Evolutionary conservation across 2,797 vertebrate genomes (phyloP), one percentile per base, ranked within the genome.

Genomic region (Pampus argenteus): DNA sequence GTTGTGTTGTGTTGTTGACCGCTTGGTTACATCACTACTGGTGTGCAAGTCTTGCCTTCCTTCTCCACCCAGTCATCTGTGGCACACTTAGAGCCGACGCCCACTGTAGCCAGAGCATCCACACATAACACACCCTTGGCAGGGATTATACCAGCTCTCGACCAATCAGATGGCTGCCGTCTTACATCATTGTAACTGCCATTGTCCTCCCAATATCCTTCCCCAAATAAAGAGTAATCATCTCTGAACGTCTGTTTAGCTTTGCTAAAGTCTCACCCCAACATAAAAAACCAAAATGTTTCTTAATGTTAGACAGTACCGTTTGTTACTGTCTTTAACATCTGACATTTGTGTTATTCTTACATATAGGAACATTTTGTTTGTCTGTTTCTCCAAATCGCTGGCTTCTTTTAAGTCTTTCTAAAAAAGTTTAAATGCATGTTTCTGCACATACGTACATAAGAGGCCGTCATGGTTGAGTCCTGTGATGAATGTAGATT

Each of bases 171-270:
- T 7, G 9, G 28, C 40, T 0, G 22, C 40, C 22, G 1, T 13
- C 59, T 94, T 93, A 57, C 88, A 82, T 85, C 90, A 93, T n/a
- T 0, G n/a, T 56, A 90, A 92, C 91, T 74, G 88, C 58, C 79
- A 13, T 50, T 49, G 44, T 47, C 74, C 66, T 78, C 72, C 47
- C 47, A 59, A 56, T 74, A 77, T 88, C 78, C 86, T 91, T 91
- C 81, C 86, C 47, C 38, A 68, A 75, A 78, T 7, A 18, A 3
- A 7, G 14, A 31, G 23, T 0, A 9, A 9, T 38, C 45, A 31
- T 61, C 17, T 62, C 42, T 28, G 26, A 36, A 13, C 34, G 6
- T 36, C 22, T 9, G n/a, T 60, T 70, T 6, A 25, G 15, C 11
- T 34, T 60, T 20, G 14, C 17, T 7, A 42, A 51, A 58, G n/a